Evolutionary conservation across 2,113 vertebrate genomes (phyloP).

Genomic region (Phalacrocorax pelagicus): DNA sequence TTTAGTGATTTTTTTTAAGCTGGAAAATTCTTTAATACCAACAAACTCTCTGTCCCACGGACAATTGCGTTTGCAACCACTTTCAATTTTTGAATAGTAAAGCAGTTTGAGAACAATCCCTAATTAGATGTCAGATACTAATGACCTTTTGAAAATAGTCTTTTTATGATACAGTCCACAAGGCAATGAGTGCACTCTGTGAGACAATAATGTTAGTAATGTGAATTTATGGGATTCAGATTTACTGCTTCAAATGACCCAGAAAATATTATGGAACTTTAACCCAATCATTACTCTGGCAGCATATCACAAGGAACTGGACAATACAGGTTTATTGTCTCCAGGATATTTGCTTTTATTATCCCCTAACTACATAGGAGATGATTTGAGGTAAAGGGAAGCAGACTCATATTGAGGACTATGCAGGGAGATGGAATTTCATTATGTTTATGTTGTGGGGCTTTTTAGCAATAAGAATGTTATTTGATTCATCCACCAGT

Average conservation of each 20-base stretch:
- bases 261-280: background rate
- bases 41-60: background rate
- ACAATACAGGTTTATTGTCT: background rate
- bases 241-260: background rate
- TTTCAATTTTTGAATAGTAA: background rate
- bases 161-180: background rate
- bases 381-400: background rate
- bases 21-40: background rate
- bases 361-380: background rate
- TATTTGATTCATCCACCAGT: background rate
- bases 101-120: background rate
- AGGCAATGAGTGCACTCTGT: background rate
- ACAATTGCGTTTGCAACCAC: background rate
- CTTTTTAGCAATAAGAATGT: background rate
- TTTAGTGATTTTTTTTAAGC: background rate
- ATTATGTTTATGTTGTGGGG: background rate
- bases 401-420: background rate
- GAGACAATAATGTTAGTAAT: background rate
- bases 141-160: background rate
- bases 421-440: background rate
- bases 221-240: background rate
- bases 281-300: background rate
- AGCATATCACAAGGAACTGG: background rate
- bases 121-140: background rate
- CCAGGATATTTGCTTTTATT: background rate